Conservation (phyloP, 2,888 invertebrate genomes). For the Diaperis boleti region DNA sequence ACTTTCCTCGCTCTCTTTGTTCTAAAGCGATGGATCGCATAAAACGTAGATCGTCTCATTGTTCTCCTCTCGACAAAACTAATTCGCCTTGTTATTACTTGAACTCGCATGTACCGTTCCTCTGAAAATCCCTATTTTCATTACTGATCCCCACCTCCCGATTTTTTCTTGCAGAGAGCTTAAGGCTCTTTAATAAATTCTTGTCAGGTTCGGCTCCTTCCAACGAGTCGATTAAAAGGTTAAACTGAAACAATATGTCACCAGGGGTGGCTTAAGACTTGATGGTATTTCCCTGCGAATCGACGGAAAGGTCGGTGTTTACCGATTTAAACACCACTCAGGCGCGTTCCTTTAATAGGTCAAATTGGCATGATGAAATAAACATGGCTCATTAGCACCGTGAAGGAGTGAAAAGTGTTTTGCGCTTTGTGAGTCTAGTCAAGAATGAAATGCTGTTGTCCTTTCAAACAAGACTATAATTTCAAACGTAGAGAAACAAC, state of each 20-base stretch:
- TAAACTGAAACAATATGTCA: conserved; percentile 5
- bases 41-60: conserved; percentile 57
- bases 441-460: neutral
- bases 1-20: conserved; percentile 55
- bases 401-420: conserved; percentile 3
- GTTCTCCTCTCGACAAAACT: conserved; percentile 59
- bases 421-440: neutral
- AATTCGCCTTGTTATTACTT: conserved; percentile 58
- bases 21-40: conserved; percentile 54
- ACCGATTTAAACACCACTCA: conserved; percentile 35
- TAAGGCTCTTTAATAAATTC: neutral
- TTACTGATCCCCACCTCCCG: neutral
- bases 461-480: too few relatives aligned
- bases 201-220: neutral
- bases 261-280: conserved; percentile 5
- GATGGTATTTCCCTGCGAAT: conserved; percentile 7
- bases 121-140: conserved; percentile 15
- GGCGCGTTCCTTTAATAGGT: conserved; percentile 31
- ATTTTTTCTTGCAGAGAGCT: conserved; percentile 13
- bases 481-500: neutral
- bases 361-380: conserved; percentile 28
- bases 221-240: conserved; percentile 7
- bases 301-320: conserved; percentile 23
- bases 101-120: conserved; percentile 24
- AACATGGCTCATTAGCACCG: conserved; percentile 14